phyloP scores from a whole-genome alignment of 2,888 invertebrate species.

The Trissoscelio sp. region DNA sequence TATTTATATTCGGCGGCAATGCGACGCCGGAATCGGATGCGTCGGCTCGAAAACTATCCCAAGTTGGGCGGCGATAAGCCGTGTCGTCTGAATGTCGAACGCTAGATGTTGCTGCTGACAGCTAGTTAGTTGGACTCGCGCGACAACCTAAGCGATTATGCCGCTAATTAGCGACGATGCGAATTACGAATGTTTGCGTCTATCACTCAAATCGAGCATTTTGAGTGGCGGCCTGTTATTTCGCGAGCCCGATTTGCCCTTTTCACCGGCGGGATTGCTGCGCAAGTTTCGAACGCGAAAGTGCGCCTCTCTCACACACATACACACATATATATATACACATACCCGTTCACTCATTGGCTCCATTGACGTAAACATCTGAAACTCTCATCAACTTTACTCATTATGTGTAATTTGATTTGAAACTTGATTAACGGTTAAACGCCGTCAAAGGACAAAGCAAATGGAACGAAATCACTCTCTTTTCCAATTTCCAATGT shows the following conservation, averaged over 20 bases:
- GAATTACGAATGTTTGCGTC: constrained; percentile 69
- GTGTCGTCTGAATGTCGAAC: constrained; percentile 74
- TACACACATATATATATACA: too few relatives aligned
- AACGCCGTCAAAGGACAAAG: constrained; percentile 77
- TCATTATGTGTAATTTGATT: constrained; percentile 82
- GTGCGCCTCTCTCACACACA: constrained; percentile 3
- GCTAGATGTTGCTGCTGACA: too few relatives aligned
- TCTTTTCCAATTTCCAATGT: constrained; percentile 63
- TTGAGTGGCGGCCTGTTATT: constrained; percentile 62
- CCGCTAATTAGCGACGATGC: constrained; percentile 77
- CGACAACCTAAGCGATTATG: constrained; percentile 74
- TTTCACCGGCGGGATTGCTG: constrained; percentile 46
- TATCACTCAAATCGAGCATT: constrained; percentile 64
- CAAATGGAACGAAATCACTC: constrained; percentile 71
- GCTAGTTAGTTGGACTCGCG: constrained; percentile 35
- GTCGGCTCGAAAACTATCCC: constrained; percentile 48
- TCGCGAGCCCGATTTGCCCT: constrained; percentile 63
- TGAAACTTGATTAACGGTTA: constrained; percentile 81
- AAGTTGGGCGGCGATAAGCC: constrained; percentile 71
- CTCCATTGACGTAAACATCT: constrained; percentile 74
- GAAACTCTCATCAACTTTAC: constrained; percentile 79
- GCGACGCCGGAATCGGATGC: constrained; percentile 51
- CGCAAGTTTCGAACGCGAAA: constrained; percentile 51
- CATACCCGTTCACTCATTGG: constrained; percentile 72
- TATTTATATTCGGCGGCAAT: constrained; percentile 47